Evolutionary conservation across 2,113 vertebrate species (phyloP).

Genomic region (Anarhynchus alexandrinus): DNA sequence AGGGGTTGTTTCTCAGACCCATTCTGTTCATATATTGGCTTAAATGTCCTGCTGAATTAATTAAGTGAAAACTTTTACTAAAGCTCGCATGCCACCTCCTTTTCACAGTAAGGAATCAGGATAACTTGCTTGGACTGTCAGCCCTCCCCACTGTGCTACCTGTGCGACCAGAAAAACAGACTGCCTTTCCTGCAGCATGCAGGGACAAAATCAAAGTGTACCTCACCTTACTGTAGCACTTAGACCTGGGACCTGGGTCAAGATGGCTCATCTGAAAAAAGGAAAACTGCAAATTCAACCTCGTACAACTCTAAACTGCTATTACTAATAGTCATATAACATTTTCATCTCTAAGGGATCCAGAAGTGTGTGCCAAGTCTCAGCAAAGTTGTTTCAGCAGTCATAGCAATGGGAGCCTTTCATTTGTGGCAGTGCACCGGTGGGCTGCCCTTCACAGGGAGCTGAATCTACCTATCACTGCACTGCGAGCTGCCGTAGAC

Average conservation of each 20-base stretch:
- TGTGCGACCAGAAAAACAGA: neutral
- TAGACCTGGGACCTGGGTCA: neutral
- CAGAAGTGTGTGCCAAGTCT: neutral
- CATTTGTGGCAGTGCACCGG: neutral
- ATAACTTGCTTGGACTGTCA: neutral
- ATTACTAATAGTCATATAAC: neutral
- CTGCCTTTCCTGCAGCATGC: neutral
- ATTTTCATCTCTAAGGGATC: neutral
- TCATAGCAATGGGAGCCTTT: neutral
- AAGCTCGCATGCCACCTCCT: neutral
- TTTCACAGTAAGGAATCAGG: neutral
- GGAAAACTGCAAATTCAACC: neutral
- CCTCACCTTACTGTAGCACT: neutral
- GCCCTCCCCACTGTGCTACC: neutral
- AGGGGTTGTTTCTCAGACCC: neutral
- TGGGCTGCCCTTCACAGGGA: neutral
- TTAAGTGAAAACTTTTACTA: neutral
- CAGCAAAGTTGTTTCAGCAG: neutral
- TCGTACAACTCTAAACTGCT: neutral
- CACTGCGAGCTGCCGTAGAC: neutral
- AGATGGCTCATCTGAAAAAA: neutral
- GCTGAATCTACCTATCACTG: neutral
- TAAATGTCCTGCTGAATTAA: neutral
- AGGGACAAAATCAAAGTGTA: neutral
- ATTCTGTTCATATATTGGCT: neutral